Evolutionary conservation across 2,797 vertebrate genomes (phyloP).

Genomic region (Channa striata): DNA sequence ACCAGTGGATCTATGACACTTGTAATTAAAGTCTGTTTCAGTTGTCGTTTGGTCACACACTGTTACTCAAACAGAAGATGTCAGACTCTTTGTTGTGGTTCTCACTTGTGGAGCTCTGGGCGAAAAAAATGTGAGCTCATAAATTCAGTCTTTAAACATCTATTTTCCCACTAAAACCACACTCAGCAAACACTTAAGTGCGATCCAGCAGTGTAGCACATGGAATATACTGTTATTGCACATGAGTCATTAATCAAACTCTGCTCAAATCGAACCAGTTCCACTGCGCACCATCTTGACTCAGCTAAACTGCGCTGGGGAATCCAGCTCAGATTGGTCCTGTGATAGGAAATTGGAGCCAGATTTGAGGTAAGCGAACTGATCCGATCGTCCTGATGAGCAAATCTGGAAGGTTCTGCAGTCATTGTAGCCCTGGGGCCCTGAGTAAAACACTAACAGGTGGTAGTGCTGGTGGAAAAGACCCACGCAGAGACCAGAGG

Average conservation of each 20-base stretch:
- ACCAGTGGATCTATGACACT: conserved; percentile 30
- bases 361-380: conserved; percentile 71
- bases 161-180: conserved; percentile 50
- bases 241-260: conserved; percentile 69
- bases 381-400: conserved; percentile 77
- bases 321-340: conserved; percentile 63
- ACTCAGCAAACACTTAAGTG: conserved; percentile 62
- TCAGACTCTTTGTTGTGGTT: conserved; percentile 55
- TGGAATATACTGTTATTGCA: conserved; percentile 60
- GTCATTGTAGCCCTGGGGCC: conserved; percentile 73
- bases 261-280: conserved; percentile 36
- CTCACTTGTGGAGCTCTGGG: conserved; percentile 41
- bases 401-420: conserved; percentile 78
- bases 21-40: conserved; percentile 44
- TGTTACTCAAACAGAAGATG: conserved; percentile 44
- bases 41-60: conserved; percentile 21
- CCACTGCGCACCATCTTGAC: conserved; percentile 62
- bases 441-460: conserved; percentile 83
- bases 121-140: conserved; percentile 54
- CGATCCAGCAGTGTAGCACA: conserved; percentile 49
- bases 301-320: conserved; percentile 60
- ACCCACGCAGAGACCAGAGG: conserved; percentile 82
- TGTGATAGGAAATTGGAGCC: conserved; percentile 76
- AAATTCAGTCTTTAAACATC: conserved; percentile 51
- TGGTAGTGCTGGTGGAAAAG: conserved; percentile 77